phyloP scores from a whole-genome alignment of 2,113 vertebrate genomes.

The Carassius gibelio region DNA sequence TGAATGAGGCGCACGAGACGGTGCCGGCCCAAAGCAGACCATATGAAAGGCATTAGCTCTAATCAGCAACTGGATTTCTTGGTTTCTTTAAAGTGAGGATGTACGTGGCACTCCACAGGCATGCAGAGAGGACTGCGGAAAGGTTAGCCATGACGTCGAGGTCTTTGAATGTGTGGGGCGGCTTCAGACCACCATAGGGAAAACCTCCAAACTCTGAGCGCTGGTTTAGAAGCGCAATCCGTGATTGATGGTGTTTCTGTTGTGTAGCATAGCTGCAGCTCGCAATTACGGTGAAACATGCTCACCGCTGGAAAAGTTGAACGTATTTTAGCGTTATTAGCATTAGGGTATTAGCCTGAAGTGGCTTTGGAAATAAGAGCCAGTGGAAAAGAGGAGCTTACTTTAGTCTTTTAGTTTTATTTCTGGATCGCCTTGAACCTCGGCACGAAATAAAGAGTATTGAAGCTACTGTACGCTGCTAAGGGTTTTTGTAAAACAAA shows the following conservation, averaged over 20 bases:
- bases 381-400: slow-evolving; percentile 16
- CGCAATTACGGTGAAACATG: background rate
- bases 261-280: slow-evolving; percentile 10
- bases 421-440: background rate
- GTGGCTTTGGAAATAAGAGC: background rate
- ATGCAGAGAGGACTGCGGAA: slow-evolving; percentile 28
- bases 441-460: background rate
- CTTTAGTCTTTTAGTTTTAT: background rate
- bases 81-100: slow-evolving; percentile 20
- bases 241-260: slow-evolving; percentile 31
- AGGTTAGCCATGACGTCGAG: slow-evolving; percentile 13
- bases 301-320: slow-evolving; percentile 39
- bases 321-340: slow-evolving; percentile 4
- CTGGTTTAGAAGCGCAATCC: slow-evolving; percentile 20
- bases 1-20: background rate
- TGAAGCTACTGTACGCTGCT: background rate
- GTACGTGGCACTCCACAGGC: slow-evolving; percentile 16
- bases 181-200: slow-evolving; percentile 29
- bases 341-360: slow-evolving; percentile 22
- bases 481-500: background rate
- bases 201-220: slow-evolving; percentile 20
- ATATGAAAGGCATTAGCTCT: slow-evolving; percentile 45
- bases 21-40: background rate
- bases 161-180: slow-evolving; percentile 45
- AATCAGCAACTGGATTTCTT: slow-evolving; percentile 34